These are phyloP conservation scores for Eupsilia transversa DNA, from an alignment of 2,888 invertebrate genomes.

Conservation along the genomic window DNA sequence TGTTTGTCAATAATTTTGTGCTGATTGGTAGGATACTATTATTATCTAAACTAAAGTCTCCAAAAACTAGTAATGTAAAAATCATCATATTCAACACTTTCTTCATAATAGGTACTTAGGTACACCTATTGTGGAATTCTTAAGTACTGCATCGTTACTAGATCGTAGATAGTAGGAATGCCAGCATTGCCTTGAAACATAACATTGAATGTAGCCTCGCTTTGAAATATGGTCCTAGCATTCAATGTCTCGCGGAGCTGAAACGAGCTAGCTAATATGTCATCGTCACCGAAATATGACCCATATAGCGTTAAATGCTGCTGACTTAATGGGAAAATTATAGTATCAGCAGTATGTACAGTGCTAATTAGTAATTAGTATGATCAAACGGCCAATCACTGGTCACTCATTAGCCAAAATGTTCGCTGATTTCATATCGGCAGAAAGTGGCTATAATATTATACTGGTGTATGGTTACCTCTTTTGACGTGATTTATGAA, in stretches of 20 bases:
- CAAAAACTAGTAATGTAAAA: neutral
- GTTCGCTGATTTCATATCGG: neutral
- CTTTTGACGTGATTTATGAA: neutral
- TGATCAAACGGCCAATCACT: constrained; percentile 6
- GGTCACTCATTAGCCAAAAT: neutral
- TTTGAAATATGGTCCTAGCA: neutral
- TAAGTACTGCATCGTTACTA: neutral
- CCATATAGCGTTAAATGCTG: no score
- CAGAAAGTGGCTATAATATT: neutral
- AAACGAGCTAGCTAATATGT: neutral
- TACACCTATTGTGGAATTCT: neutral
- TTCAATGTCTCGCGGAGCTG: constrained; percentile 4
- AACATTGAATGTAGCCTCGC: constrained; percentile 1
- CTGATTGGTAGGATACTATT: neutral
- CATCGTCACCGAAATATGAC: constrained; percentile 1
- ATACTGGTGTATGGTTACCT: no score
- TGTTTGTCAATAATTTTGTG: constrained; percentile 1
- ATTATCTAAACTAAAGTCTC: neutral
- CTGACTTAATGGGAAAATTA: constrained; percentile 5
- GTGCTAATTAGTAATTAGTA: constrained; percentile 1
- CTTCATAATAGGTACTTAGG: no score
- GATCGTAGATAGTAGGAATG: neutral
- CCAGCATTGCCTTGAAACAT: neutral
- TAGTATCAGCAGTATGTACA: neutral
- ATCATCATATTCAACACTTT: neutral